Conservation (phyloP, 2,888 invertebrate genomes). For the Mythimna albipuncta region DNA sequence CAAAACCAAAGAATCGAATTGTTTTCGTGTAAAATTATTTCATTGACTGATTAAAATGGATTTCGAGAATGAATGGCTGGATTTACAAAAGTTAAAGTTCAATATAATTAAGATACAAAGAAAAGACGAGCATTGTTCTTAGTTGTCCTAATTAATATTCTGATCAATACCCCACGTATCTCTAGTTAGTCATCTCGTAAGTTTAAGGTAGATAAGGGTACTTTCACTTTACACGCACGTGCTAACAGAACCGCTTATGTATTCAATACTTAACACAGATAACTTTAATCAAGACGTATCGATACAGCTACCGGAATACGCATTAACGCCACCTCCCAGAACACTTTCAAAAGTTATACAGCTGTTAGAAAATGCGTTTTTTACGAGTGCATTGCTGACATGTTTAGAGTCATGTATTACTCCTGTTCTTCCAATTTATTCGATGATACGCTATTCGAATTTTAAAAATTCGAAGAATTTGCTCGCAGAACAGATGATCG, state of each 20-base stretch:
- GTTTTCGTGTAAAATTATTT: too few species aligned
- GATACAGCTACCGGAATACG: slow-evolving; percentile 47
- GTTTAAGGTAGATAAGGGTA: slow-evolving; percentile 26
- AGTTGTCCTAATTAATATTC: slow-evolving; percentile 1
- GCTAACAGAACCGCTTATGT: slow-evolving; percentile 36
- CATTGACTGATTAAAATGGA: too few species aligned
- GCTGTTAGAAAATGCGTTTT: too few species aligned
- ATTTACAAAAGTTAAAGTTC: neutral
- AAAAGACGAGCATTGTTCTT: neutral
- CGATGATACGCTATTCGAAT: too few species aligned
- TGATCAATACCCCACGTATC: slow-evolving; percentile 16
- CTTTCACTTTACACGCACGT: slow-evolving; percentile 29
- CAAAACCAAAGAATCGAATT: too few species aligned
- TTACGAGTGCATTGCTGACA: too few species aligned
- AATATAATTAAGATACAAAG: neutral
- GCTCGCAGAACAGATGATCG: too few species aligned
- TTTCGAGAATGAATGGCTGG: too few species aligned
- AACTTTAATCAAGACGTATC: slow-evolving; percentile 60
- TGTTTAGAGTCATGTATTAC: too few species aligned
- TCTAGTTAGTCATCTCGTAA: slow-evolving; percentile 1
- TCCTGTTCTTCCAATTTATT: too few species aligned
- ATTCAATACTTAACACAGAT: slow-evolving; percentile 54
- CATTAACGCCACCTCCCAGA: neutral
- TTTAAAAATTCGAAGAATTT: too few species aligned
- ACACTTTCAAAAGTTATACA: slow-evolving; percentile 19